Evolutionary conservation across 2,888 invertebrate species (phyloP), one percentile per base, ranked within the genome.

Genomic region (Pycnomerus fuliginosus): DNA sequence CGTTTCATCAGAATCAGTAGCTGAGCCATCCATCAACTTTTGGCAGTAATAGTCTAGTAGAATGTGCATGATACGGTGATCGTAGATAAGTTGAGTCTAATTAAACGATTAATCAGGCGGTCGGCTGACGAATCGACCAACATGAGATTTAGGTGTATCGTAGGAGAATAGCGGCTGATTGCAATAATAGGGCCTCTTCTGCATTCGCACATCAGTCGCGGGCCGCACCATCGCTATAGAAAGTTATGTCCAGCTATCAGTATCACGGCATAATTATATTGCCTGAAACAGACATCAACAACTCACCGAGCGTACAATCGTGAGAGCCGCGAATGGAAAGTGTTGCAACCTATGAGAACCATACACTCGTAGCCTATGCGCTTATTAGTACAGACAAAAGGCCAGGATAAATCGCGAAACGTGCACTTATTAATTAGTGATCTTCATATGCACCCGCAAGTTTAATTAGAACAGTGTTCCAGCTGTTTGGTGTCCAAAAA

Each of bases 191-290:
- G 1, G 25, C 16, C 7, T 14, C 23, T 31, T 20, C 28, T 22
- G 29, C 24, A 39, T 45, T 45, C 45, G 45, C 41, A 45, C 45
- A 45, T 41, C 36, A 31, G 24, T 45, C 40, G 17, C 34, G 36
- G 29, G 31, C 35, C 27, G 16, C 28, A 32, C 34, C 36, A 32
- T 43, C 33, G 37, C 17, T 45, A 33, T 56, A 58, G 60, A 60
- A 60, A 60, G 60, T 56, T 59, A 56, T 56, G 60, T 60, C 60
- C 60, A 60, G 56, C 54, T 52, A 58, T 58, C 57, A 47, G 48
- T 44, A 52, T 52, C 37, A 42, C 51, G 50, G 54, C 52, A 53
- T 57, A 57, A 59, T 59, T 57, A 58, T 60, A 53, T 53, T 50
- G 50, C 50, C 52, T 50, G 48, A 56, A 54, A 56, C 53, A 55